Base-by-base conservation (phyloP, 2,888 invertebrate genomes). In the Philonicus albiceps region DNA sequence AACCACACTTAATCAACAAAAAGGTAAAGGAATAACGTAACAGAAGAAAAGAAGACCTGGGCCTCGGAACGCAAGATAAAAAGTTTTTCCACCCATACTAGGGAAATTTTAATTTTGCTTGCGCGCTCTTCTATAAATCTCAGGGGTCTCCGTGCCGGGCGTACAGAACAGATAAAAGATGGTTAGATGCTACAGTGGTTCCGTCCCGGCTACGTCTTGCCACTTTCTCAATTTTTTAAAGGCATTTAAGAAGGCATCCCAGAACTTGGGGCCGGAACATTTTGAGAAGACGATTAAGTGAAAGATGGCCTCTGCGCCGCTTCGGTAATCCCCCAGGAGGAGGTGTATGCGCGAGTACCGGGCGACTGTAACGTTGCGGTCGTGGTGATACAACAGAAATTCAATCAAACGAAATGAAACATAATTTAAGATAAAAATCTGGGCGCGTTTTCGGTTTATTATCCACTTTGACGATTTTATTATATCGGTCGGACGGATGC, bases 401-500 rank as follows among this genome's bases (percentile, higher is more conserved):
- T 87, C 86, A 87, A 87, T 87, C 84, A 87, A 83, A 76, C 78
- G 84, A 87, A 86, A 83, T 86, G 84, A 86, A 85, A 87, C 86
- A 87, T 83, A 87, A 87, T 86, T 87, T 86, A 86, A 86, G 87
- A 87, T 87, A 87, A 87, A 87, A 87, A 87, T 87, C 87, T 87
- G 86, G 86, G 86, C 76, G 86, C 85, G 86, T 87, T 87, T 86
- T 86, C 85, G 74, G 85, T 87, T 86, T 86, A 86, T 86, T 87
- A 86, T 86, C 85, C 87, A 86, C 85, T 86, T 86, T 86, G 87
- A 86, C 87, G 86, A 86, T 87, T 87, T 87, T 87, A 87, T 87
- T 86, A 86, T 86, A 75, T 84, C 40, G 16, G 31, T n/a, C 55
- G 53, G 40, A 40, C 53, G 30, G 40, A 40, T 4, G 43, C 34